Evolutionary conservation across 2,888 invertebrate species (phyloP).

Genomic region (Trissolcus brochymenae): DNA sequence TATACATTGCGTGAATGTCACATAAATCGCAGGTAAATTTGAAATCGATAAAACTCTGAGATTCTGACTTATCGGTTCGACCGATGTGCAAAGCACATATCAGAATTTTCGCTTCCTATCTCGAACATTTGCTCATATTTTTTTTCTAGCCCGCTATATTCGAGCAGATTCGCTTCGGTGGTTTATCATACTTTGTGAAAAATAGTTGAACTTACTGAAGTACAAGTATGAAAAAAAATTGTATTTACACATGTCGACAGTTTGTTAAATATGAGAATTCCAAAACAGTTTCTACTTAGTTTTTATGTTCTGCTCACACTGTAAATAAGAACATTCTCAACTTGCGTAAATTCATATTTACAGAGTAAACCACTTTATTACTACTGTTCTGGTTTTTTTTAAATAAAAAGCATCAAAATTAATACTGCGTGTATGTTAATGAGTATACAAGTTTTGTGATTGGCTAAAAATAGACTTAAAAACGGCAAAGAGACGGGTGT

Average conservation of each 20-base stretch:
- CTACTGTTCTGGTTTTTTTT: slow-evolving; percentile 1
- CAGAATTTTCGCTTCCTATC: slow-evolving; percentile 25
- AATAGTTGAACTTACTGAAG: slow-evolving; percentile 33
- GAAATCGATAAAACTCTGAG: slow-evolving; percentile 51
- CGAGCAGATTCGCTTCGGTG: slow-evolving; percentile 31
- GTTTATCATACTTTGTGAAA: slow-evolving; percentile 39
- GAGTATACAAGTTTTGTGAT: slow-evolving; percentile 25
- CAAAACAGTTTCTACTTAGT: no score
- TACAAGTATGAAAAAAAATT: slow-evolving; percentile 32
- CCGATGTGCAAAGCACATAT: slow-evolving; percentile 33
- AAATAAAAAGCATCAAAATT: slow-evolving; percentile 38
- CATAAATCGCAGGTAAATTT: slow-evolving; percentile 40
- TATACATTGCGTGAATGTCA: slow-evolving; percentile 17
- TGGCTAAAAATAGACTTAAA: slow-evolving; percentile 49
- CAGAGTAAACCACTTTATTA: no score
- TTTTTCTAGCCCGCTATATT: slow-evolving; percentile 20
- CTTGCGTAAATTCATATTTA: no score
- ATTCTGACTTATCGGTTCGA: slow-evolving; percentile 50
- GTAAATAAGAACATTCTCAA: not conserved
- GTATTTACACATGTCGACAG: slow-evolving; percentile 36
- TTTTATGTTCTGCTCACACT: no score
- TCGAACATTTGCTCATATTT: slow-evolving; percentile 32
- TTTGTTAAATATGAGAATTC: not conserved
- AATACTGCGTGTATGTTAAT: slow-evolving; percentile 35
- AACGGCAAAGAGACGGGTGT: slow-evolving; percentile 6